Evolutionary conservation across 1,140 invertebrate species (phyloP), one percentile per base, ranked within the genome.

Genomic region (Phocides pigmalion): DNA sequence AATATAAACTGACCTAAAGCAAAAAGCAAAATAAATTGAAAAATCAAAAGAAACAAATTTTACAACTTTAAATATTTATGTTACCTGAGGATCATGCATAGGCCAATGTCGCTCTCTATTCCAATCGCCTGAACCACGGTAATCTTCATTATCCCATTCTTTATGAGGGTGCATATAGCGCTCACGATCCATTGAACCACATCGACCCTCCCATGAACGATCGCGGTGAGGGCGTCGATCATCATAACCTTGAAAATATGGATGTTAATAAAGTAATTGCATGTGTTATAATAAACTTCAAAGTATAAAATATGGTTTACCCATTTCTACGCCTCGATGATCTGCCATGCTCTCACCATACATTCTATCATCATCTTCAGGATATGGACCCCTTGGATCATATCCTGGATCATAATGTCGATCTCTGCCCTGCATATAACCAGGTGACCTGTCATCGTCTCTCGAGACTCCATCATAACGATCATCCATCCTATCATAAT

Each of bases 91-190:
- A 32, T 92, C 90, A 70, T 89, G 87, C 64, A 91, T 83, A 11
- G 84, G 82, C 91, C 91, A 92, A 66, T 90, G 89, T 49, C 91
- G 72, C 17, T 92, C 90, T 39, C 90, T 72, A 39, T 87, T 86
- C 89, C 90, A 92, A 58, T 92, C 90, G n/a, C 80, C 84, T 22
- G 71, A 68, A 9, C 76, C 72, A 47, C 88, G 83, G 56, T 92
- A 92, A 49, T 92, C 91, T 39, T 92, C 91, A 78, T 82, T 89
- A 14, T 92, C 91, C 91, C 91, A 92, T 11, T 92, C 91, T 77
- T 92, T 92, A 66, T 89, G 89, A 1, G 84, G 76, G 76, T 92
- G 91, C 59, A 91, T 84, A 62, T 92, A 92, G n/a, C 80, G 80
- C 20, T 92, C 91, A 41, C 85, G 82, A 42, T 92, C 91, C 20